Evolutionary conservation across 53 echinoderm and acorn worm species (phyloP), one percentile per base, ranked within the genome.

Genomic region (Echinarachnius parma): DNA sequence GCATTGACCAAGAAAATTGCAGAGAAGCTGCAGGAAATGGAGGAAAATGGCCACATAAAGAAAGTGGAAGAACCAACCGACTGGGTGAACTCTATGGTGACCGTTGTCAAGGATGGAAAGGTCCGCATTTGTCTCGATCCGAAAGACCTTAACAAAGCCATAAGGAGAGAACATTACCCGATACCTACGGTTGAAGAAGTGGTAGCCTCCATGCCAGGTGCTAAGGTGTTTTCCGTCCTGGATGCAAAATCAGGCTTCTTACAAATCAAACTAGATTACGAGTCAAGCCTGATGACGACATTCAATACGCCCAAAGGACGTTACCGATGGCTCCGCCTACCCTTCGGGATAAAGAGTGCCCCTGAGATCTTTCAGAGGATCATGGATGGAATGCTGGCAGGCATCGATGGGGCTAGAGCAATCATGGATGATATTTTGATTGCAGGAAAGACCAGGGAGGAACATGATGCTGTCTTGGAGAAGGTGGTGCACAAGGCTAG

Each of bases 301-400:
- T 72, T 85, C 65, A 85, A 85, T 59, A 81, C 76, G 9, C 86
- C 78, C 13, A 30, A 66, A 2, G 86, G 80, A 18, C 50, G 59
- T 23, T 82, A 60, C 44, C 23, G 81, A 46, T 86, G 77, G 76
- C 34, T 68, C 4, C 64, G 77, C 27, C 67, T 86, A 3, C 81
- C 86, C 15, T 86, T 80, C 33, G 86, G 77, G 15, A 82, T 86
- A 7, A 82, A 82, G 27, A 70, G 77, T 42, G 82, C 87, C 32
- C 63, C 82, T 20, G 87, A 82, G 61, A 67, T 86, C 8, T 86
- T 77, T 35, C 87, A 86, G 47, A 30, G 78, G 42, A 82, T 82
- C 19, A 86, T 82, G 70, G 78, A 69, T 21, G 77, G 36, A 13
- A 77, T 82, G 72, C 62, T 82, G n/a, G 54, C 44, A 1, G 78